Evolutionary conservation across 1,140 invertebrate species (phyloP).

Genomic region (Panulirus ornatus): DNA sequence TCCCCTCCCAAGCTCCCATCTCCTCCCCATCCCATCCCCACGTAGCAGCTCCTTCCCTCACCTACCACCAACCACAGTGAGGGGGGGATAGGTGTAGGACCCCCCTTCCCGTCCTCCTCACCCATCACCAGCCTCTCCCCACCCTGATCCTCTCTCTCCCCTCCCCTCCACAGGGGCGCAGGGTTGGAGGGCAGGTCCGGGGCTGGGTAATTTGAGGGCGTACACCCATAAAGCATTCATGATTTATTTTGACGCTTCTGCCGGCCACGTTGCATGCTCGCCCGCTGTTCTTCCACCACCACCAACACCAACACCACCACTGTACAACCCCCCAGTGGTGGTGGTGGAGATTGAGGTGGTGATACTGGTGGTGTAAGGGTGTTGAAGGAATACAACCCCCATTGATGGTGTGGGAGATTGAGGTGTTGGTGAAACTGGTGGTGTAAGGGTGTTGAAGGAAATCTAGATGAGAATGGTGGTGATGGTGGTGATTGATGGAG

Average conservation of each 20-base stretch:
- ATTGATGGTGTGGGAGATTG: background rate
- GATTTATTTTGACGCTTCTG: conserved; percentile 71
- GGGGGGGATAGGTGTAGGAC: too few species aligned
- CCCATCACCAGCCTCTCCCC: background rate
- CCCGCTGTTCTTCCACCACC: conserved; percentile 38
- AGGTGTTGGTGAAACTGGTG: background rate
- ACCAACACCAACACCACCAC: conserved; percentile 35
- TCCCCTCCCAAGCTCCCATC: background rate
- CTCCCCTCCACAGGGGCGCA: background rate
- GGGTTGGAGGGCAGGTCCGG: conserved; percentile 20
- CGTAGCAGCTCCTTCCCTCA: background rate
- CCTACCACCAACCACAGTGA: too few species aligned
- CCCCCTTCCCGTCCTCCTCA: background rate
- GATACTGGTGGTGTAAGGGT: conserved; percentile 15
- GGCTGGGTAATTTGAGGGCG: conserved; percentile 68
- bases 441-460: background rate
- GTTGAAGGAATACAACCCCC: background rate
- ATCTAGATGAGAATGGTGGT: background rate
- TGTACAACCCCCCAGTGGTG: background rate
- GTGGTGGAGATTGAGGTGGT: background rate
- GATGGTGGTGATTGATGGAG: background rate
- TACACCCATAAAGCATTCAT: conserved; percentile 69
- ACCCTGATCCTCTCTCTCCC: background rate
- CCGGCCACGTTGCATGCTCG: conserved; percentile 61
- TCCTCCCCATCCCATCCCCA: background rate